A percentile compares a stretch with the other conserved stretches of the same genome.
Evolutionary conservation across 2,797 vertebrate species (phyloP).

Genomic region (Schizopygopsis pylzovi): DNA sequence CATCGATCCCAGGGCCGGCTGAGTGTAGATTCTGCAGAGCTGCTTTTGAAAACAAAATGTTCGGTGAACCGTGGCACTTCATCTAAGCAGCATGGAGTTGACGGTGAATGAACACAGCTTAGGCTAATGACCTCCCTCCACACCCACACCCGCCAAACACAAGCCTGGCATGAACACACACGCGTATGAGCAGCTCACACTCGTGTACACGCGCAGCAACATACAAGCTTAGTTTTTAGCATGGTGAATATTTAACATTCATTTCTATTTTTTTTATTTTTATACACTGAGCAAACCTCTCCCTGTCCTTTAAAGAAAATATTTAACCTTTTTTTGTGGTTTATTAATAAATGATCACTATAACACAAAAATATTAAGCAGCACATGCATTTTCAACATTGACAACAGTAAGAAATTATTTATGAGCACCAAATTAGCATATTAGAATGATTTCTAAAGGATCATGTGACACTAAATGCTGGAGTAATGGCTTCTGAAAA

Average conservation of each 20-base stretch:
- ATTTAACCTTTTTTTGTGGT: background rate
- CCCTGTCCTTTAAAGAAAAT: background rate
- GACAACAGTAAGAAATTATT: background rate
- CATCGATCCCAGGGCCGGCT: conserved; percentile 4
- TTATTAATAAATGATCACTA: background rate
- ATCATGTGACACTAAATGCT: background rate
- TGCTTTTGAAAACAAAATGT: conserved; percentile 51
- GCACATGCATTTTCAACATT: background rate
- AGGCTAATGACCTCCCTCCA: conserved; percentile 48
- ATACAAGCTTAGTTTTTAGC: background rate
- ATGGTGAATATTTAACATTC: background rate
- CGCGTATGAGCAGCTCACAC: conserved; percentile 7
- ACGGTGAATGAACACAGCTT: conserved; percentile 51
- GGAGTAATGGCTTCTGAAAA: background rate
- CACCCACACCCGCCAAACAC: conserved; percentile 19
- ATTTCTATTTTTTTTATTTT: background rate
- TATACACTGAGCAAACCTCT: background rate
- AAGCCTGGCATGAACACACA: conserved; percentile 31
- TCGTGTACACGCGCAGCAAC: background rate
- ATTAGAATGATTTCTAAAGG: background rate
- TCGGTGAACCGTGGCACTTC: conserved; percentile 45
- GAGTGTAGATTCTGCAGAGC: conserved; percentile 35
- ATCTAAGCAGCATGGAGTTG: conserved; percentile 52
- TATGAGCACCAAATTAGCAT: background rate
- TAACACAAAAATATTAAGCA: background rate